phyloP scores from a whole-genome alignment of 2,888 invertebrate genomes.

The Acronicta alni region DNA sequence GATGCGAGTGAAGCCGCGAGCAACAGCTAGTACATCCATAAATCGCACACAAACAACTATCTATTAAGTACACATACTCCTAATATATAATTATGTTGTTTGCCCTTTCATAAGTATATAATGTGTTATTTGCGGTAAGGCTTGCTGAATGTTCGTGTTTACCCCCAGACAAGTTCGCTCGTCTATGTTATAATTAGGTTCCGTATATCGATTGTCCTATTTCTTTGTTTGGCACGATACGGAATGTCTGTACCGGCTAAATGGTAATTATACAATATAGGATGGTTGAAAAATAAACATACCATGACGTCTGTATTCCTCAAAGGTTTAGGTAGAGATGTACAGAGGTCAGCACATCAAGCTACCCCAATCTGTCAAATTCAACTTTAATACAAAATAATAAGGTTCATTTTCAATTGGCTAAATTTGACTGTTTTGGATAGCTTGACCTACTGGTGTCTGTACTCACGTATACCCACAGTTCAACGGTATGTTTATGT shows the following conservation, averaged over 20 bases:
- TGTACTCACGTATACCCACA: no score
- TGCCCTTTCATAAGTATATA: constrained; percentile 25
- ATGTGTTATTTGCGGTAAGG: constrained; percentile 36
- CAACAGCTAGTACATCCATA: neutral
- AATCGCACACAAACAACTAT: neutral
- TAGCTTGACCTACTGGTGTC: no score
- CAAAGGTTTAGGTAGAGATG: no score
- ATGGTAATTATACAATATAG: neutral
- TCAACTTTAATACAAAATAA: no score
- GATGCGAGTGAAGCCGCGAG: no score
- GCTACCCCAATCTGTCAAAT: no score
- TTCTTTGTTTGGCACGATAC: constrained; percentile 18
- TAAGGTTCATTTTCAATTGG: no score
- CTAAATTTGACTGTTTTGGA: no score
- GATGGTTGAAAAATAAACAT: no score
- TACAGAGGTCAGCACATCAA: no score
- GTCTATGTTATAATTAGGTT: constrained; percentile 33
- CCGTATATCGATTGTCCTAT: constrained; percentile 32
- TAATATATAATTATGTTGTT: neutral
- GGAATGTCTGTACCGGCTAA: neutral
- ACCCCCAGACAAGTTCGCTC: constrained; percentile 10
- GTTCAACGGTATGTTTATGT: no score
- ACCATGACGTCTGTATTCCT: no score
- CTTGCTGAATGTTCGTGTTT: constrained; percentile 33
- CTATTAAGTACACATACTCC: neutral